A percentile compares a stretch with the other conserved stretches of the same genome.
Conservation (phyloP, 2,888 invertebrate species). For the Nemapogon koenigi region DNA sequence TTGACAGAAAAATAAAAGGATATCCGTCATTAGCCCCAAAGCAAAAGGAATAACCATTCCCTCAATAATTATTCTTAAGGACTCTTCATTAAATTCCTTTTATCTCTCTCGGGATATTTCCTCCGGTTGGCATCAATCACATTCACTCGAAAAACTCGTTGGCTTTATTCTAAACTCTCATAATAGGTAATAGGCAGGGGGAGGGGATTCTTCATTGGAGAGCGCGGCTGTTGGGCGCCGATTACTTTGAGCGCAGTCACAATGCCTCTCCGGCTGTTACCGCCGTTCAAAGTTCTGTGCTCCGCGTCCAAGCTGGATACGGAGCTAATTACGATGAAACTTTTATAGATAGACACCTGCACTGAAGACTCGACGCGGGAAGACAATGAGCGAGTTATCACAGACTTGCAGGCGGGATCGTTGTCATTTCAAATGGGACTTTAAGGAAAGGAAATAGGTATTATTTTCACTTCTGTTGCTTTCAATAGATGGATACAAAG, state of each 20-base stretch:
- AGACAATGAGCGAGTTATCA: slow-evolving; percentile 61
- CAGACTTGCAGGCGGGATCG: slow-evolving; percentile 43
- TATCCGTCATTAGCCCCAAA: slow-evolving; percentile 54
- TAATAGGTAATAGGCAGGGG: slow-evolving; percentile 66
- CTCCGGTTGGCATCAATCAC: slow-evolving; percentile 61
- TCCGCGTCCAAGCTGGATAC: slow-evolving; percentile 54
- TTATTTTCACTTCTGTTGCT: not conserved
- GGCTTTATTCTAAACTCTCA: slow-evolving; percentile 65
- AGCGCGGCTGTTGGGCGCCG: slow-evolving; percentile 51
- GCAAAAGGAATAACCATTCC: slow-evolving; percentile 62
- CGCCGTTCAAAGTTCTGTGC: slow-evolving; percentile 57
- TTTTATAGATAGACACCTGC: slow-evolving; percentile 64
- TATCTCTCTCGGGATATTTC: slow-evolving; percentile 62
- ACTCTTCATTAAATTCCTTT: slow-evolving; percentile 65
- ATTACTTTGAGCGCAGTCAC: slow-evolving; percentile 58
- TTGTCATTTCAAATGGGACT: slow-evolving; percentile 2
- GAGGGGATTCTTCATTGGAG: slow-evolving; percentile 57
- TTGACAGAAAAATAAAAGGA: slow-evolving; percentile 48
- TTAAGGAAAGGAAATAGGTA: slow-evolving; percentile 1
- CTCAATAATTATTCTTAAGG: slow-evolving; percentile 65
- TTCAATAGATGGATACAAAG: not conserved
- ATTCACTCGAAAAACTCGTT: slow-evolving; percentile 63
- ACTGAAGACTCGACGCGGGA: slow-evolving; percentile 39
- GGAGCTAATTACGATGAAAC: slow-evolving; percentile 59
- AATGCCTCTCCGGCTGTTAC: slow-evolving; percentile 53